Percentiles rank a stretch among this genome's conserved stretches.
Evolutionary conservation across 2,797 vertebrate genomes (phyloP).

Genomic region (Florisuga fusca): DNA sequence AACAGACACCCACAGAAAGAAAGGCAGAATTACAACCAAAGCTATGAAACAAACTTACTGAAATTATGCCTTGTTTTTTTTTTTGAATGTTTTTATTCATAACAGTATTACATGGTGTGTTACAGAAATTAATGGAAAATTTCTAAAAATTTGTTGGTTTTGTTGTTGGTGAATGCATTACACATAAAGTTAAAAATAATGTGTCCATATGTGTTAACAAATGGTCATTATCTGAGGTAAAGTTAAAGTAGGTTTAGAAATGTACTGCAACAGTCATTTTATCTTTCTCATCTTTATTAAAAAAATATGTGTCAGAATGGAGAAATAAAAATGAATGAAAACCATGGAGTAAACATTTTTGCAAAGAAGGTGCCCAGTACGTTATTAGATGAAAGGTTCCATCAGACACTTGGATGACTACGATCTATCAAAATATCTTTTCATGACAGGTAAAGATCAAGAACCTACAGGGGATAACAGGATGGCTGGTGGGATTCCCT

Average conservation of each 20-base stretch:
- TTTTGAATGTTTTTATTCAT: slow-evolving; percentile 93
- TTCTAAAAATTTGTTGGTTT: slow-evolving; percentile 86
- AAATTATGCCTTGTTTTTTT: slow-evolving; percentile 66
- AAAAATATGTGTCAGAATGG: slow-evolving; percentile 84
- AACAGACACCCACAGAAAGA: background rate
- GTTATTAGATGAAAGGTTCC: slow-evolving; percentile 76
- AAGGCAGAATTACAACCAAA: background rate
- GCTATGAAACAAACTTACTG: slow-evolving; percentile 28
- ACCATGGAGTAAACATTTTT: slow-evolving; percentile 82
- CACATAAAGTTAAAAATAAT: slow-evolving; percentile 98
- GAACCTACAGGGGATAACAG: slow-evolving; percentile 67
- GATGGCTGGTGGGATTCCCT: slow-evolving; percentile 80
- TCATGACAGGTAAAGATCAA: slow-evolving; percentile 67
- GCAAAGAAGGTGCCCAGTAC: slow-evolving; percentile 82
- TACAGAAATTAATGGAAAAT: slow-evolving; percentile 94
- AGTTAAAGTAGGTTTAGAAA: slow-evolving; percentile 98
- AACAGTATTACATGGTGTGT: slow-evolving; percentile 97
- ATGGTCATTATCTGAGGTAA: slow-evolving; percentile 97
- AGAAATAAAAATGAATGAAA: slow-evolving; percentile 81
- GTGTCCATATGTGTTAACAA: slow-evolving; percentile 92
- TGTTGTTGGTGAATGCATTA: slow-evolving; percentile 84
- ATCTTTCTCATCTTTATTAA: slow-evolving; percentile 85
- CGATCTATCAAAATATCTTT: slow-evolving; percentile 77
- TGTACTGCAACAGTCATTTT: slow-evolving; percentile 89
- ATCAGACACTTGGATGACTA: slow-evolving; percentile 77